Base-by-base conservation (phyloP, 2,888 invertebrate genomes). In the Aradus depressus region DNA sequence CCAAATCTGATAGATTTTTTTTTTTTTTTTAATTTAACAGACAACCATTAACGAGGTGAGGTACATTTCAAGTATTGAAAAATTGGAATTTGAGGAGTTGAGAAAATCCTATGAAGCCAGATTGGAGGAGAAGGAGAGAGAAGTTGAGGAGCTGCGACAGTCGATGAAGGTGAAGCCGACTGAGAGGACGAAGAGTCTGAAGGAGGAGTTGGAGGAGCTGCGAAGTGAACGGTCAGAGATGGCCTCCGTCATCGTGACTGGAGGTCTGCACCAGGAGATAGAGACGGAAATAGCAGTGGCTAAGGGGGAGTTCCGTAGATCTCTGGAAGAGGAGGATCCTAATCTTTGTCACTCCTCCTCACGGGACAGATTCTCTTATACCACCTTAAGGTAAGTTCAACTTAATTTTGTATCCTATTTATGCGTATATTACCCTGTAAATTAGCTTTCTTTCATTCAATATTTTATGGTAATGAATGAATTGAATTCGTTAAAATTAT, bases 51-150 rank as follows among this genome's bases (percentile, higher is more conserved):
- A 58, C 45, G 57, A 58, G 12, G 49, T 61, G 41, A 47, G 52
- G 26, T 52, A 57, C 16, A 43, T 56, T 21, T 28, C 79, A 25
- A 73, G 73, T 56, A 75, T 76, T 62, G 79, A 79, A 60, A 65
- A 78, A 49, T 71, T 71, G 1, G 71, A 70, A 38, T 74, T 74
- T 50, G 59, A 60, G 50, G 57, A 58, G 18, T 44, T 60, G 35
- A 52, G 47, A 14, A 53, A 57, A n/a, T 52, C 55, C 26, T 47
- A 79, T 31, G 73, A 74, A 56, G 75, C 77, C 62, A 79, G 79
- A 60, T 64, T 79, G 41, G 72, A 72, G 2, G 71, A 70, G 38
- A 74, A 74, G 62, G 72, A 72, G 28, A 73, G 73, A 50, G 73
- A 74, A 60, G 61, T 73, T 28, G 73, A 73, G 53, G 71, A 71